Conservation (phyloP, 2,888 invertebrate genomes). For the Sipunculus nudus region DNA sequence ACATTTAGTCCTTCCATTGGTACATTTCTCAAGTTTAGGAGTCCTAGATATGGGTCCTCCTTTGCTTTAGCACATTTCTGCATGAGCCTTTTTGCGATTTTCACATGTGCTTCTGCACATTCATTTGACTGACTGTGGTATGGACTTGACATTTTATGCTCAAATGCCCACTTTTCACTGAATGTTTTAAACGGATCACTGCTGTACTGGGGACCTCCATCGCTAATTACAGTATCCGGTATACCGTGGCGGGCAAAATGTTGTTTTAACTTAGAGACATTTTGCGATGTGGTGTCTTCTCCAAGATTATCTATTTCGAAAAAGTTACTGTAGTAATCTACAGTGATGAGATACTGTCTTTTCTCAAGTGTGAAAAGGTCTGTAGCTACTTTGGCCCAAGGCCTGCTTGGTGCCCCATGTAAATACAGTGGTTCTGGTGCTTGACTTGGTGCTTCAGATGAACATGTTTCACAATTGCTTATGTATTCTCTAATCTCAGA, state of each 20-base stretch:
- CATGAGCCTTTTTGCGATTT: slow-evolving; percentile 32
- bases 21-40: slow-evolving; percentile 7
- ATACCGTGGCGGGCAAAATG: slow-evolving; percentile 28
- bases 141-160: slow-evolving; percentile 31
- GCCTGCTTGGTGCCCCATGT: slow-evolving; percentile 26
- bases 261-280: slow-evolving; percentile 20
- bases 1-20: not conserved
- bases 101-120: slow-evolving; percentile 36
- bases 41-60: slow-evolving; percentile 2
- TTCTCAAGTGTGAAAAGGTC: slow-evolving; percentile 33
- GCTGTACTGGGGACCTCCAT: slow-evolving; percentile 35
- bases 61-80: slow-evolving; percentile 6
- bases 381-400: slow-evolving; percentile 34
- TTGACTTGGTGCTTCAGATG: not conserved
- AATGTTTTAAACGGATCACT: slow-evolving; percentile 22
- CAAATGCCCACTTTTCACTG: slow-evolving; percentile 30
- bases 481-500: slow-evolving; percentile 1
- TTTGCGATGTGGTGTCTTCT: slow-evolving; percentile 16
- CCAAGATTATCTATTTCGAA: slow-evolving; percentile 29
- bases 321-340: slow-evolving; percentile 35
- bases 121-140: slow-evolving; percentile 36
- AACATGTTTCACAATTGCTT: slow-evolving; percentile 3
- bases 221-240: slow-evolving; percentile 20
- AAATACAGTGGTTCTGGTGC: slow-evolving; percentile 18
- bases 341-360: slow-evolving; percentile 32